Evolutionary conservation across 1,140 invertebrate genomes (phyloP), one percentile per base, ranked within the genome.

Genomic region (Drosophila melanogaster): DNA sequence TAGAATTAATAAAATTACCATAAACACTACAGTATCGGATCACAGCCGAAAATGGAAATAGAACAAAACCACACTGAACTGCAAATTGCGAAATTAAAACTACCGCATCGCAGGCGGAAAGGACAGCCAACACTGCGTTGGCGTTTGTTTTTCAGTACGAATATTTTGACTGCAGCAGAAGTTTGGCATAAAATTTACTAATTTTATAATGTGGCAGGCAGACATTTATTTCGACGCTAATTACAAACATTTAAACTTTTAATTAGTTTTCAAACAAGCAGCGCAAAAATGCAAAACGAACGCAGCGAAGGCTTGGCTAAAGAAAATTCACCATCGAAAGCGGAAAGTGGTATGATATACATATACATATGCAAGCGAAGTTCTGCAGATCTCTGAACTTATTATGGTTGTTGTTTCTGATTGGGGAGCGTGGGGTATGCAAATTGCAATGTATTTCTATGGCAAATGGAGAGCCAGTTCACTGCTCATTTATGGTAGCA

Each of bases 201-300:
- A 86, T 86, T 87, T 87, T 83, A 87, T 86, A 86, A 86, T 87
- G 84, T 83, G 83, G 84, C 79, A 70, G 79, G 60, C 83, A 87
- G 83, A 86, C 83, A 86, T 86, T 86, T 87, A 86, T 86, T 87
- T 83, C 79, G 79, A 87, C 75, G 84, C 83, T 87, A 86, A 86
- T 86, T 86, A 87, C 84, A 87, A 86, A 87, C 83, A 86, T 89
- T 86, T 83, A 83, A 86, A 89, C 75, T 86, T 86, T 86, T 86
- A 86, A 86, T 86, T 86, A 86, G 83, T 86, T 86, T 86, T 69
- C 65, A 74, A 81, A 86, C 83, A 86, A 77, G 44, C 64, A 70
- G 40, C 66, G 64, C 54, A 54, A 60, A 51, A 62, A 64, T 66
- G 72, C 56, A 35, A 46, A 59, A 44, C 38, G 53, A 62, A 64